A percentile compares a stretch with the other conserved stretches of the same genome.
Conservation (phyloP, 2,113 vertebrate species). For the Pelmatolapia mariae region DNA sequence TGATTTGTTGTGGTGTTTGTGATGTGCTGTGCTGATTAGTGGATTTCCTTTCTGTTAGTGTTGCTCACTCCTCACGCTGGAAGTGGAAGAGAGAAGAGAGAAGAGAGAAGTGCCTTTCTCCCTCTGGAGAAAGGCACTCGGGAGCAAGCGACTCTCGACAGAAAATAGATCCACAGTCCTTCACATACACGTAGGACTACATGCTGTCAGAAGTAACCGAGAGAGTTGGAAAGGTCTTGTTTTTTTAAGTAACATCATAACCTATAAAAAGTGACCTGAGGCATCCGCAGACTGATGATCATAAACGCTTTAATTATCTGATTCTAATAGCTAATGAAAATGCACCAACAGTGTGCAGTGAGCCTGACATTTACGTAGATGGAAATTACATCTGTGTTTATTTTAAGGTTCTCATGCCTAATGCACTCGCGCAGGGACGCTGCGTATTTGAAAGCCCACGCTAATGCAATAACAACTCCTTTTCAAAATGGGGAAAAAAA, state of each 20-base stretch:
- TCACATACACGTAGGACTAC: not conserved
- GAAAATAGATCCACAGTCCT: not conserved
- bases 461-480: not conserved
- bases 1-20: not conserved
- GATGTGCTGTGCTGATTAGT: not conserved
- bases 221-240: not conserved
- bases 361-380: not conserved
- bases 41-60: not conserved
- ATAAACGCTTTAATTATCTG: not conserved
- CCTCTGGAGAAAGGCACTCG: not conserved
- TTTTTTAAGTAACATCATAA: not conserved
- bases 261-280: not conserved
- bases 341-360: not conserved
- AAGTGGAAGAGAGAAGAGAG: not conserved
- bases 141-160: not conserved
- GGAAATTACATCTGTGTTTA: not conserved
- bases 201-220: not conserved
- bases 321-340: not conserved
- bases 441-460: not conserved
- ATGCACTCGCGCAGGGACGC: not conserved
- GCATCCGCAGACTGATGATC: not conserved
- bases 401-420: not conserved
- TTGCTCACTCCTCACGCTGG: not conserved
- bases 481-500: not conserved
- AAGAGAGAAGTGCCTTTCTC: not conserved